Percentiles rank a stretch among this genome's conserved stretches.
These are phyloP conservation scores for Trochalopteron elliotii DNA, from an alignment of 2,113 vertebrate genomes.

Conservation along the genomic window DNA sequence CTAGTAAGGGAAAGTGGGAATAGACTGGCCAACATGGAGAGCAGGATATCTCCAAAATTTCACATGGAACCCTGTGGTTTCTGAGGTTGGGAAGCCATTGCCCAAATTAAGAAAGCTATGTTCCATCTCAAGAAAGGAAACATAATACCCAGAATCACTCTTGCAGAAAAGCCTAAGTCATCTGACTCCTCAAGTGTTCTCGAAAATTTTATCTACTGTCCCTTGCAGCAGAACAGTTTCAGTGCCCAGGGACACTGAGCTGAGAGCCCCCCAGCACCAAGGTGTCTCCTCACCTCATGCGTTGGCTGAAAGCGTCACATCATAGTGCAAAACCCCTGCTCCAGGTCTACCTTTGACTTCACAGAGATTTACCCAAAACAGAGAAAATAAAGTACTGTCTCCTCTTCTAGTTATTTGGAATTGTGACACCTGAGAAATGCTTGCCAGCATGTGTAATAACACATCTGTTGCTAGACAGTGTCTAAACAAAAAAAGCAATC, in stretches of 20 bases:
- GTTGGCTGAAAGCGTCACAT: background rate
- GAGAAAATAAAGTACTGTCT: background rate
- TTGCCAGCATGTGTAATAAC: background rate
- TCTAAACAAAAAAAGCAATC: background rate
- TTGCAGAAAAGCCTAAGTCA: background rate
- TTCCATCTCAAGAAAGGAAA: background rate
- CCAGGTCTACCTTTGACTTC: background rate
- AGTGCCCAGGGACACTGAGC: background rate
- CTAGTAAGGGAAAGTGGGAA: background rate
- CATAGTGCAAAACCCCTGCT: background rate
- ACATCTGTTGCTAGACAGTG: background rate
- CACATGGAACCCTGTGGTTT: background rate
- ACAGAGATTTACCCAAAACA: background rate
- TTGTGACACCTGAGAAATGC: background rate
- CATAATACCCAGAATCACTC: background rate
- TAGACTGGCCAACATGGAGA: background rate
- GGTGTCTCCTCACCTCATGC: background rate
- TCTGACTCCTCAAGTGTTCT: background rate
- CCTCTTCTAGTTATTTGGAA: background rate
- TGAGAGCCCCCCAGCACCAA: background rate
- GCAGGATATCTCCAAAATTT: background rate
- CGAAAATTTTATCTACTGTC: background rate
- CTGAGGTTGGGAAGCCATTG: background rate
- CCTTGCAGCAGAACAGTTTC: background rate
- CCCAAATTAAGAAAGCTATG: constrained; percentile 12